Evolutionary conservation across 1,140 invertebrate species (phyloP).

Genomic region (Achroia grisella): DNA sequence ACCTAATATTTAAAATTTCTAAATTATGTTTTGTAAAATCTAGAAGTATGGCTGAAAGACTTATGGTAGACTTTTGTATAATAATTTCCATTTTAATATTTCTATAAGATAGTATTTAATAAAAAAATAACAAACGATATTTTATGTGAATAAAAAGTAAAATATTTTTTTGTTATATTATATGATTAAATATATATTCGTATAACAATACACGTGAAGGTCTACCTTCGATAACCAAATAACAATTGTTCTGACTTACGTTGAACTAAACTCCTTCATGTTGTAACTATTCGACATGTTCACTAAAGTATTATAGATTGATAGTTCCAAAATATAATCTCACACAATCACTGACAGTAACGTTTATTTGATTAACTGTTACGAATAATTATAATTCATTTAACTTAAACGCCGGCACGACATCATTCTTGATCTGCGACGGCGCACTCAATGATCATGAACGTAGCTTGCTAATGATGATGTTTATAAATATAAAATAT

Average conservation of each 20-base stretch:
- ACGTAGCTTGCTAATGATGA: slow-evolving; percentile 15
- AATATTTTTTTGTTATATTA: no score
- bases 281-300: slow-evolving; percentile 56
- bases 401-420: slow-evolving; percentile 22
- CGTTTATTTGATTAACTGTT: not conserved
- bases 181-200: no score
- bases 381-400: slow-evolving; percentile 16
- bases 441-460: slow-evolving; percentile 18
- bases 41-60: no score
- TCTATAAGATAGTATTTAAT: no score
- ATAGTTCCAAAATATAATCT: not conserved
- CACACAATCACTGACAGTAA: not conserved
- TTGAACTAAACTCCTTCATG: slow-evolving; percentile 65
- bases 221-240: not conserved
- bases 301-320: slow-evolving; percentile 9
- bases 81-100: no score
- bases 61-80: no score
- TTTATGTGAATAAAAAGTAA: no score
- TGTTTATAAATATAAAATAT: slow-evolving; percentile 36
- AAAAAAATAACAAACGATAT: no score
- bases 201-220: no score
- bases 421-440: slow-evolving; percentile 25
- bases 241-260: slow-evolving; percentile 36
- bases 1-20: no score
- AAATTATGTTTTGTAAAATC: no score